phyloP scores from a whole-genome alignment of 2,113 vertebrate species.

The Ia io region DNA sequence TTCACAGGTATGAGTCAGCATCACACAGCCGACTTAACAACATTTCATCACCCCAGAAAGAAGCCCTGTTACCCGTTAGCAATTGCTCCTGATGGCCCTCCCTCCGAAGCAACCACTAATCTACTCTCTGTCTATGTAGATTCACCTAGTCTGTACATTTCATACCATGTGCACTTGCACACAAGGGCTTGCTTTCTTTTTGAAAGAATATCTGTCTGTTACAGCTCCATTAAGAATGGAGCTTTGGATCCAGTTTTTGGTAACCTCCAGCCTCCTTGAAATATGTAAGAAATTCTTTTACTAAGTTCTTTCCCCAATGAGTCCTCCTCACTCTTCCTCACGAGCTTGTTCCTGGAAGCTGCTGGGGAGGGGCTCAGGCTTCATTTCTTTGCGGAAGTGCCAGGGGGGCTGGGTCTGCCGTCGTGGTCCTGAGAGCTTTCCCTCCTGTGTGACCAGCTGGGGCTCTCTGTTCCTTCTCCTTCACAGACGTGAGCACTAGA shows the following conservation, averaged over 20 bases:
- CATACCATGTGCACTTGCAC: not conserved
- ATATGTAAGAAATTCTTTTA: not conserved
- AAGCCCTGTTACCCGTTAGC: not conserved
- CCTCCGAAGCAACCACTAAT: not conserved
- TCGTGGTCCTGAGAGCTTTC: not conserved
- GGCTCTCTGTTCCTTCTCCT: not conserved
- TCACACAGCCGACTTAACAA: not conserved
- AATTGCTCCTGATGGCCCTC: not conserved
- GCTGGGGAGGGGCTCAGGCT: not conserved
- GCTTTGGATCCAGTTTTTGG: not conserved
- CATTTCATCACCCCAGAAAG: not conserved
- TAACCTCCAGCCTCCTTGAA: not conserved
- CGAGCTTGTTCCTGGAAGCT: not conserved
- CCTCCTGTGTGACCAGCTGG: not conserved
- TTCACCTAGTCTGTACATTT: not conserved
- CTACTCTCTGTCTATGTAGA: not conserved
- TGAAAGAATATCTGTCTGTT: not conserved
- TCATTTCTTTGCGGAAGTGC: constrained; percentile 44
- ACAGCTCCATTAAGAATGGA: not conserved
- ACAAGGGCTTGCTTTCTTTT: not conserved
- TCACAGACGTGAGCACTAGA: constrained; percentile 28
- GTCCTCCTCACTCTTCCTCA: not conserved
- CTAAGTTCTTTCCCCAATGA: not conserved
- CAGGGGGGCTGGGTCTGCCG: not conserved
- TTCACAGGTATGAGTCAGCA: not conserved